A percentile compares a stretch with the other conserved stretches of the same genome.
Conservation (phyloP, 2,113 vertebrate genomes). For the Geococcyx californianus region DNA sequence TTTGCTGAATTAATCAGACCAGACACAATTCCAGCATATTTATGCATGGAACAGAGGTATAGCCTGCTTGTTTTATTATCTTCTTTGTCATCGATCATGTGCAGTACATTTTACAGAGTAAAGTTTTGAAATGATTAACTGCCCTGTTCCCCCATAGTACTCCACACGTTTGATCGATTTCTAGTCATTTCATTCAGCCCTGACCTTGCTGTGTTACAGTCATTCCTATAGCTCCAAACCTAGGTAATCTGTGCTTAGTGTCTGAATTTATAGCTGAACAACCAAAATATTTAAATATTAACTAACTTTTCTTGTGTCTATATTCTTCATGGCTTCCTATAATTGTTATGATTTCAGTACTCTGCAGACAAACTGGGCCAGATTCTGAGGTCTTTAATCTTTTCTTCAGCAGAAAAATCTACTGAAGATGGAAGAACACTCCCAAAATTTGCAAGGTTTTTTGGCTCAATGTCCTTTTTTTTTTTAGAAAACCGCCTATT, state of each 20-base stretch:
- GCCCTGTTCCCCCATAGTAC: slow-evolving; percentile 12
- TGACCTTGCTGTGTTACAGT: slow-evolving; percentile 48
- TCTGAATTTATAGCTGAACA: background rate
- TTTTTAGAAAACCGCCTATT: background rate
- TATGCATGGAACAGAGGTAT: background rate
- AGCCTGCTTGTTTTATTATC: slow-evolving; percentile 8
- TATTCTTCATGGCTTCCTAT: background rate
- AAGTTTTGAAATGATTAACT: slow-evolving; percentile 55
- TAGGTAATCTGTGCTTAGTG: slow-evolving; percentile 2
- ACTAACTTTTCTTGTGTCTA: background rate
- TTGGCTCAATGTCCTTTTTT: background rate
- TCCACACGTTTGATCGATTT: slow-evolving; percentile 22
- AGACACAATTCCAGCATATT: background rate
- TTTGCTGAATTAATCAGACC: background rate
- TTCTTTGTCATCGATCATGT: background rate
- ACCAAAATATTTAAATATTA: slow-evolving; percentile 27
- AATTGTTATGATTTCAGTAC: background rate
- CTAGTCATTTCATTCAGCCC: slow-evolving; percentile 33
- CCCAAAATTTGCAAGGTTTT: background rate
- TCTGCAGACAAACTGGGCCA: background rate
- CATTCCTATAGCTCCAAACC: slow-evolving; percentile 14
- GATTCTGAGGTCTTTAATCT: background rate
- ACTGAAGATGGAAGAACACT: background rate
- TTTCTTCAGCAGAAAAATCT: background rate
- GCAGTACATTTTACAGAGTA: slow-evolving; percentile 26